These are phyloP conservation scores for Uropetala carovei DNA, from an alignment of 2,888 invertebrate species.

Conservation along the genomic window DNA sequence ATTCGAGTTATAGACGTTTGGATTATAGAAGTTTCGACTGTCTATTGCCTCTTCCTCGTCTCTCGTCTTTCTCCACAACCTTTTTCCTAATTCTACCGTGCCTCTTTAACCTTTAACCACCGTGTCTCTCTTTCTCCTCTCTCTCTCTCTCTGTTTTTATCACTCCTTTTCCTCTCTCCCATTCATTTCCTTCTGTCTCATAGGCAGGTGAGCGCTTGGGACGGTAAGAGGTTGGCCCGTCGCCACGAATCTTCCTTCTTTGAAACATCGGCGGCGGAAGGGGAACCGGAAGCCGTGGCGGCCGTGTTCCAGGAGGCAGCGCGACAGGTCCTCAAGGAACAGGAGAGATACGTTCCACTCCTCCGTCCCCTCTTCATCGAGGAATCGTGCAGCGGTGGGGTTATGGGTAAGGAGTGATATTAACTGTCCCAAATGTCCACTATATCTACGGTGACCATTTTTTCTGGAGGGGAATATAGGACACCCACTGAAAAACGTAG, in stretches of 20 bases:
- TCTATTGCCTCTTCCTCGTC: too few species aligned
- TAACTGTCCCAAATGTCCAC: too few species aligned
- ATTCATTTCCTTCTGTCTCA: background rate
- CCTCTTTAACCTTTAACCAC: too few species aligned
- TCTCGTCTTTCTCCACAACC: too few species aligned
- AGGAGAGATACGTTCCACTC: slow-evolving; percentile 71
- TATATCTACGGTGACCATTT: too few species aligned
- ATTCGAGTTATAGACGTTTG: too few species aligned
- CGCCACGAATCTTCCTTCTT: slow-evolving; percentile 73
- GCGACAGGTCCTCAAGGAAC: slow-evolving; percentile 71
- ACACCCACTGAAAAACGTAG: too few species aligned
- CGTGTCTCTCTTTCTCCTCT: too few species aligned
- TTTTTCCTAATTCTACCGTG: too few species aligned
- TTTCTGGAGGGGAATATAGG: too few species aligned
- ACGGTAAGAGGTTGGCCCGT: slow-evolving; percentile 71
- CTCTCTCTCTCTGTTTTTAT: background rate
- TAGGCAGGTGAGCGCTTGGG: slow-evolving; percentile 68
- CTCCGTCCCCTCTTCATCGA: slow-evolving; percentile 71
- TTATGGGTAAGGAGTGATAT: background rate
- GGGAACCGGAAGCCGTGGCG: slow-evolving; percentile 72
- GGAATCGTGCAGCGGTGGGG: slow-evolving; percentile 5
- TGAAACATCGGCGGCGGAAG: slow-evolving; percentile 74
- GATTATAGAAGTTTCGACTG: too few species aligned
- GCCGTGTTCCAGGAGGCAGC: slow-evolving; percentile 72
- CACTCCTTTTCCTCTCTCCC: background rate